Percentiles rank a stretch among this genome's conserved stretches.
These are phyloP conservation scores for Ceyx melanurus DNA, from an alignment of 2,113 vertebrate species.

Conservation along the genomic window DNA sequence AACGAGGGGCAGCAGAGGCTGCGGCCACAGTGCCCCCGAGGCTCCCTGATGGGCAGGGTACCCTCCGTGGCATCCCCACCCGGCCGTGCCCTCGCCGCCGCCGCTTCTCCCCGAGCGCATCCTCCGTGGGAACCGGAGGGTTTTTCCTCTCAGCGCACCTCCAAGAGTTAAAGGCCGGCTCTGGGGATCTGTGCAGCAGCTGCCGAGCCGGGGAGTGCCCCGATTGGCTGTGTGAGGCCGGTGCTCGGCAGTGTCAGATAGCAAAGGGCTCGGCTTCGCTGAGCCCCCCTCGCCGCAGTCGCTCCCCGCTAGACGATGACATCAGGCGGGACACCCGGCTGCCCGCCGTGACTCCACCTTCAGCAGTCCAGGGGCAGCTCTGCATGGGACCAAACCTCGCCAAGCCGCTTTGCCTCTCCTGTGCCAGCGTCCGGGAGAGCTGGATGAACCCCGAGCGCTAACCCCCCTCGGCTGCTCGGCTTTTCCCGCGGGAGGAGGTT, in stretches of 20 bases:
- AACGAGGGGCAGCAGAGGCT: not conserved
- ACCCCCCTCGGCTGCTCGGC: constrained; percentile 26
- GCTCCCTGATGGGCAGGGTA: rapidly evolving
- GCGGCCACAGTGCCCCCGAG: not conserved
- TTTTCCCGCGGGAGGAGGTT: constrained; percentile 72
- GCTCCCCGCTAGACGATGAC: constrained; percentile 76
- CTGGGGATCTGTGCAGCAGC: constrained; percentile 44
- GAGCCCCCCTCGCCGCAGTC: constrained; percentile 74
- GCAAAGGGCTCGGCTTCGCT: constrained; percentile 77
- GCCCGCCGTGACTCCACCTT: not conserved
- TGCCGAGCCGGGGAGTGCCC: constrained; percentile 38
- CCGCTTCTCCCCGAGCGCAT: too few relatives aligned
- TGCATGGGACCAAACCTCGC: constrained; percentile 84
- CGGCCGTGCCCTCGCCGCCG: too few relatives aligned
- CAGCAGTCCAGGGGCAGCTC: not conserved
- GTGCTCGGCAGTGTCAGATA: constrained; percentile 83
- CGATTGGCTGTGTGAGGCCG: constrained; percentile 79
- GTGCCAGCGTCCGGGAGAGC: constrained; percentile 34
- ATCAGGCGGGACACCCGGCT: constrained; percentile 79
- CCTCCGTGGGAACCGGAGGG: rapidly evolving
- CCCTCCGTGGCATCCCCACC: not conserved
- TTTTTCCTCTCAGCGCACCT: not conserved
- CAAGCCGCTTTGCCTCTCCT: constrained; percentile 64
- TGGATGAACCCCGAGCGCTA: constrained; percentile 69
- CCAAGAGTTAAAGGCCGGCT: constrained; percentile 69